These are phyloP conservation scores for Epistrophella euchroma DNA, from an alignment of 2,888 invertebrate species.

Conservation along the genomic window DNA sequence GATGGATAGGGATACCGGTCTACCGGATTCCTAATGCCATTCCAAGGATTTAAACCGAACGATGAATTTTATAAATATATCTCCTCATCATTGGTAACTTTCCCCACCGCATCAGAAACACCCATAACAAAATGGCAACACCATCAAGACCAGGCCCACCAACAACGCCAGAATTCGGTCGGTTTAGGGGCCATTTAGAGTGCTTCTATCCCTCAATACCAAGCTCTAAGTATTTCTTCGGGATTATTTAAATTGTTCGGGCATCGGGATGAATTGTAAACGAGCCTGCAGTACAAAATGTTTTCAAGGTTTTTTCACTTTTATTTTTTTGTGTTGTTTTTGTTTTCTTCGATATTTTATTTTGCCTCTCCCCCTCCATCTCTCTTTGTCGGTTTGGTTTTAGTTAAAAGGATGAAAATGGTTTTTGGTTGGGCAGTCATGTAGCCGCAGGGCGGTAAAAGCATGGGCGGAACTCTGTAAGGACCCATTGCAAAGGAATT, in stretches of 20 bases:
- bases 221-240: constrained; percentile 74
- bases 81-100: constrained; percentile 25
- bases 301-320: constrained; percentile 47
- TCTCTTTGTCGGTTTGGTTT: constrained; percentile 18
- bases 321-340: constrained; percentile 13
- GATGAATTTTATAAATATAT: constrained; percentile 31
- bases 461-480: constrained; percentile 43
- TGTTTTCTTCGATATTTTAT: constrained; percentile 29
- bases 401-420: constrained; percentile 64
- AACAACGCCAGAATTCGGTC: constrained; percentile 51
- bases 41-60: constrained; percentile 7
- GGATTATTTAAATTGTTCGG: constrained; percentile 78
- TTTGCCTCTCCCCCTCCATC: constrained; percentile 3
- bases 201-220: constrained; percentile 65
- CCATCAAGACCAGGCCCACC: constrained; percentile 14
- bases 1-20: constrained; percentile 2
- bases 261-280: constrained; percentile 77
- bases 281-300: constrained; percentile 76
- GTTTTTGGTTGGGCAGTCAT: constrained; percentile 61
- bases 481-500: constrained; percentile 40
- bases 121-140: constrained; percentile 14
- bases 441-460: constrained; percentile 54
- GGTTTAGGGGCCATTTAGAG: constrained; percentile 72
- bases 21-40: not conserved
- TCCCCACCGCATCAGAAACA: constrained; percentile 16